A percentile compares a stretch with the other conserved stretches of the same genome.
Conservation (phyloP, 1,140 invertebrate genomes). For the Drosophila lacteicornis region DNA sequence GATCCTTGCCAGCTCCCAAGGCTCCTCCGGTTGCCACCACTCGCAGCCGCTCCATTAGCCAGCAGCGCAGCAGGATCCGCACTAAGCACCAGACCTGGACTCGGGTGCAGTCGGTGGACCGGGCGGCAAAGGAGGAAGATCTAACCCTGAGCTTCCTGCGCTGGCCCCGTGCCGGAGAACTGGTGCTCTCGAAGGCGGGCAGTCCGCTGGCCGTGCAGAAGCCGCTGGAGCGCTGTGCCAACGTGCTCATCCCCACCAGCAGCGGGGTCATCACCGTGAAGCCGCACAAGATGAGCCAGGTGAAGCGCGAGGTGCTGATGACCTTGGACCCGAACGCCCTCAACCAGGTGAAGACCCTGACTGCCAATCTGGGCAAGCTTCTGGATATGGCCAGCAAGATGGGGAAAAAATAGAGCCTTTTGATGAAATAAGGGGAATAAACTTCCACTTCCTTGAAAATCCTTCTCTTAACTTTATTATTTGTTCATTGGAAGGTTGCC, state of each 20-base stretch:
- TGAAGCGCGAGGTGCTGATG: constrained; percentile 60
- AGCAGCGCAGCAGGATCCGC: background rate
- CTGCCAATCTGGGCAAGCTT: constrained; percentile 34
- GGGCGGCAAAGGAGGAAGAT: background rate
- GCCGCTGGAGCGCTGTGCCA: constrained; percentile 84
- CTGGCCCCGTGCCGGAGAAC: too few species aligned
- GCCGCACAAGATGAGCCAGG: background rate
- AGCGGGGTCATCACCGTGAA: too few species aligned
- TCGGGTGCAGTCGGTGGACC: background rate
- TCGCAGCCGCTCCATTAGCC: background rate
- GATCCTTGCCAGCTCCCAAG: too few species aligned
- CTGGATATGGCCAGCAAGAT: constrained; percentile 46
- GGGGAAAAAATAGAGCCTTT: too few species aligned
- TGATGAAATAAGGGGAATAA: too few species aligned
- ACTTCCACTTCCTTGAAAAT: too few species aligned
- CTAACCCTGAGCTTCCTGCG: too few species aligned
- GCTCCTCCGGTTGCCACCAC: too few species aligned
- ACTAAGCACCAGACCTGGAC: background rate
- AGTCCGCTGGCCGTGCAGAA: constrained; percentile 86
- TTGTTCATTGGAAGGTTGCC: too few species aligned
- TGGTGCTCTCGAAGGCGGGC: constrained; percentile 86
- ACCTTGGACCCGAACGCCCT: constrained; percentile 58
- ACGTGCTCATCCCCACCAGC: constrained; percentile 87
- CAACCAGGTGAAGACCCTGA: constrained; percentile 6
- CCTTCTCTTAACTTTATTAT: too few species aligned